Conservation (phyloP, 2,113 vertebrate genomes). For the Tragelaphus imberbis region DNA sequence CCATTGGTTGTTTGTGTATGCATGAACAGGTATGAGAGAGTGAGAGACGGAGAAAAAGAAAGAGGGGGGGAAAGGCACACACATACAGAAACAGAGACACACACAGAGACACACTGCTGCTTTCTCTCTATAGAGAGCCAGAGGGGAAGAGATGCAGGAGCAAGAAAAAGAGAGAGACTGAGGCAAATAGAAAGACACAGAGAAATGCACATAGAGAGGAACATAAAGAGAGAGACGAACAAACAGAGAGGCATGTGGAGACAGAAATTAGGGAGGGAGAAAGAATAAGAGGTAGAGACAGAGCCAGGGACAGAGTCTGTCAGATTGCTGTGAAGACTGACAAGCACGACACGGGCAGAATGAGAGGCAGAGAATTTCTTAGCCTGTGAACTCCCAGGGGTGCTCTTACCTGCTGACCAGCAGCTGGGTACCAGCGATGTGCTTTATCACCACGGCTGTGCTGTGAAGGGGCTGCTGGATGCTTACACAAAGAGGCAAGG, state of each 20-base stretch:
- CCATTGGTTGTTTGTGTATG: neutral
- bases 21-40: too few species aligned
- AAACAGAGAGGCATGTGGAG: neutral
- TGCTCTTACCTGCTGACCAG: neutral
- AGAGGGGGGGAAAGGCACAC: neutral
- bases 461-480: neutral
- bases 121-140: neutral
- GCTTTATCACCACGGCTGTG: neutral
- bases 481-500: neutral
- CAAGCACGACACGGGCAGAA: neutral
- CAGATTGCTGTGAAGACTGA: neutral
- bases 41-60: neutral
- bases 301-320: neutral
- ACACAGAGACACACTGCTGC: neutral
- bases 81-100: neutral
- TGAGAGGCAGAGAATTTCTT: neutral
- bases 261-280: neutral
- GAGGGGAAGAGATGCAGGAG: neutral
- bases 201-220: neutral
- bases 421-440: accelerated
- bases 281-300: neutral
- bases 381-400: neutral
- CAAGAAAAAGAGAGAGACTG: neutral
- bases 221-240: neutral
- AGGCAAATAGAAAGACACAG: neutral